Percentiles rank a stretch among this genome's conserved stretches.
These are phyloP conservation scores for Telmatochromis bifrenatus DNA, from an alignment of 2,113 vertebrate genomes.

Conservation along the genomic window DNA sequence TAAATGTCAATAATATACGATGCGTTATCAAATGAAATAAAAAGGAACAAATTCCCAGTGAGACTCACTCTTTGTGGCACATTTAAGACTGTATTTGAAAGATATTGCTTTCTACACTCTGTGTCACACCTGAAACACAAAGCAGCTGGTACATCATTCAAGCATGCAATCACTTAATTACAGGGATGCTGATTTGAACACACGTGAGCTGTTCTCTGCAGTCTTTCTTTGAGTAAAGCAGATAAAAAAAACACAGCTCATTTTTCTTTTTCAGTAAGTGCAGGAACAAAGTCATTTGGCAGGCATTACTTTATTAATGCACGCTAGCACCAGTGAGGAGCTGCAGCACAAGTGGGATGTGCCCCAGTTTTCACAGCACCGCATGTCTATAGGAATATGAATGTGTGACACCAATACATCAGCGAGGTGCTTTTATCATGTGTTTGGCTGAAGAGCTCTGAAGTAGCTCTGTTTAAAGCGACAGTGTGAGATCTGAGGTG, in stretches of 20 bases:
- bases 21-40: background rate
- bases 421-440: constrained; percentile 1
- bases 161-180: background rate
- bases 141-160: constrained; percentile 50
- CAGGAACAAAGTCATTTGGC: constrained; percentile 18
- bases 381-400: background rate
- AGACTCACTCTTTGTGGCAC: background rate
- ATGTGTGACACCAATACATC: constrained; percentile 39
- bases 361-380: constrained; percentile 27
- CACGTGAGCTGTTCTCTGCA: background rate
- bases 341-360: constrained; percentile 12
- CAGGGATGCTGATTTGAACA: constrained; percentile 9
- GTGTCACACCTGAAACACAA: constrained; percentile 49
- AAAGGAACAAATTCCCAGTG: background rate
- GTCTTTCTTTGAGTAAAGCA: constrained; percentile 23
- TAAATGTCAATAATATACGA: background rate
- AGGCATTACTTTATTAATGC: constrained; percentile 30
- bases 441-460: background rate
- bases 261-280: constrained; percentile 9
- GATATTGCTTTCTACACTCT: constrained; percentile 23
- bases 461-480: background rate
- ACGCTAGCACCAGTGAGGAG: background rate
- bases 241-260: background rate
- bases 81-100: constrained; percentile 21
- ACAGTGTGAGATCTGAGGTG: constrained; percentile 14